Evolutionary conservation across 2,113 vertebrate species (phyloP), one percentile per base, ranked within the genome.

Genomic region (Urocynchramus pylzowi): DNA sequence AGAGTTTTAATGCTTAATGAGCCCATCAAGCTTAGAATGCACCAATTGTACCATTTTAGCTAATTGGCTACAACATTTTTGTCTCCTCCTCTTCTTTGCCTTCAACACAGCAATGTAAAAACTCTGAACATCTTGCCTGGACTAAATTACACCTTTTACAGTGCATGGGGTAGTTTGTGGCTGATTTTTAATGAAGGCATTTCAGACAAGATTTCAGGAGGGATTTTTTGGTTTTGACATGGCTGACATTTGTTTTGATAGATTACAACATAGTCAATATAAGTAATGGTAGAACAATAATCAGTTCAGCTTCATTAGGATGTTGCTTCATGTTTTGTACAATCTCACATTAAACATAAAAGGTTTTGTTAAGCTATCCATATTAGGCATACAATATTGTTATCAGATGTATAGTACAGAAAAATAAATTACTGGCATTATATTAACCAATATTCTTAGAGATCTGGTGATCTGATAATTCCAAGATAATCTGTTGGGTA

Each of bases 1-100:
- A 95, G 97, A 98, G 97, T 98, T 97, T 98, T 97, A 98, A 98
- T 98, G 98, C 96, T 98, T 98, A 98, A 98, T 97, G 98, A 98
- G 97, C 97, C 98, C 97, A 84, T 98, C 97, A 97, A 95, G 97
- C 97, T 84, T 95, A 86, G 84, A 97, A 97, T 94, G 97, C 97
- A 83, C 95, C 94, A 97, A 97, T 97, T 97, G 96, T 98, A 98
- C 98, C 97, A 98, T 98, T 98, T 98, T 98, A 97, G 96, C 97
- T 98, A 99, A 99, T 98, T 98, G 98, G 98, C 97, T 96, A 94
- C 97, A 98, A 96, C 87, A 94, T 97, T 97, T 97, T 94, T 97
- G 87, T 97, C 93, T 93, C 80, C 15, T 91, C 90, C 70, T 70
- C 86, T 60, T 76, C 60, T 89, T 30, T 56, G 41, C 61, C 41